phyloP scores from a whole-genome alignment of 2,113 vertebrate genomes.

The Globicephala melas region DNA sequence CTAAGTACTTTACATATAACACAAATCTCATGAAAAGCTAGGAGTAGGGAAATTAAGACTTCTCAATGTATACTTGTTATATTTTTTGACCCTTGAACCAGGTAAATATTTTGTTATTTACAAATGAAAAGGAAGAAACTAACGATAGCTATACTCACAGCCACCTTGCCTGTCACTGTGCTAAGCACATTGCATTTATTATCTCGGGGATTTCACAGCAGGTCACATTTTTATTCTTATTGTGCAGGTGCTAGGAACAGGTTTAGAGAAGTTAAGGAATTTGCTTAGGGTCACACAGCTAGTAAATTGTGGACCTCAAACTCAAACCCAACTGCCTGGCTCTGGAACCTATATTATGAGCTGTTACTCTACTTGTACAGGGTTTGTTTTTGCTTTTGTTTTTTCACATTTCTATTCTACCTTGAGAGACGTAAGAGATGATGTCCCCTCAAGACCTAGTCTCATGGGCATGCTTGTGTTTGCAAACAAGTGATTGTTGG shows the following conservation, averaged over 20 bases:
- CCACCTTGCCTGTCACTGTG: too few species aligned
- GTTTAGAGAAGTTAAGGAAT: not conserved
- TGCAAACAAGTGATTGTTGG: not conserved
- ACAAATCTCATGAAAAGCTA: not conserved
- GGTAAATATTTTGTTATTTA: not conserved
- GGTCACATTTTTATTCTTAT: not conserved
- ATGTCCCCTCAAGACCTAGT: not conserved
- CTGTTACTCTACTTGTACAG: not conserved
- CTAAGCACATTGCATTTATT: not conserved
- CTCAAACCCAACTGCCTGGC: not conserved
- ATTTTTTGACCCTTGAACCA: not conserved
- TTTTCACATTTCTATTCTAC: not conserved
- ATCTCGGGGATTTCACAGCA: not conserved
- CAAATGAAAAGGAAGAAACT: not conserved
- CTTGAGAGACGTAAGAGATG: not conserved
- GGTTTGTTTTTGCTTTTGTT: not conserved
- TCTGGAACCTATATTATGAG: not conserved
- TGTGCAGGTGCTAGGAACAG: not conserved
- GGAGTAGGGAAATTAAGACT: not conserved
- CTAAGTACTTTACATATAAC: not conserved
- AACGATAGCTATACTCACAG: not conserved
- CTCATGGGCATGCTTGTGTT: not conserved
- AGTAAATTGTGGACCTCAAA: not conserved
- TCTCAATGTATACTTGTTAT: not conserved
- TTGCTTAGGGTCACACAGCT: not conserved